A percentile compares a stretch with the other conserved stretches of the same genome.
Conservation (phyloP, 2,888 invertebrate species). For the Metellina segmentata region DNA sequence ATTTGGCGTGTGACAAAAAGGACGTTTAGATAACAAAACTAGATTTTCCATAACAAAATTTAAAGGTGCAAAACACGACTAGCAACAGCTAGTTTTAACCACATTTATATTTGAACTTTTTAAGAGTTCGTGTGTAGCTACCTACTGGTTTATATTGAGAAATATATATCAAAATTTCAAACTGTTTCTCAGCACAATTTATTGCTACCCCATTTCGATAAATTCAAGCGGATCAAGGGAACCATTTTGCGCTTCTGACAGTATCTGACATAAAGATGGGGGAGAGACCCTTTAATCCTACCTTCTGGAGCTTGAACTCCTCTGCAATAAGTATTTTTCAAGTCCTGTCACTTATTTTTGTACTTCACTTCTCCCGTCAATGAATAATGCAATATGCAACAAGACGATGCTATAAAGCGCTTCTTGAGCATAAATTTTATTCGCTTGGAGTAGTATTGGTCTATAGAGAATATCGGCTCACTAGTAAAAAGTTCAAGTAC, state of each 20-base stretch:
- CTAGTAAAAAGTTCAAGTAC: no score
- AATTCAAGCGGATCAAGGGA: background rate
- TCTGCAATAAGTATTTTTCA: constrained; percentile 5
- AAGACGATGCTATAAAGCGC: background rate
- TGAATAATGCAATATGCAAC: constrained; percentile 32
- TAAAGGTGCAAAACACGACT: background rate
- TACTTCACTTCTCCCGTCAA: constrained; percentile 9
- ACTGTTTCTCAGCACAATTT: background rate
- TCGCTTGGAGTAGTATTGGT: background rate
- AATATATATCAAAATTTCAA: background rate
- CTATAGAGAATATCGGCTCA: background rate
- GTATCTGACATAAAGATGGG: background rate
- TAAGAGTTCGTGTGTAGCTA: background rate
- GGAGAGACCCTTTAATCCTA: background rate
- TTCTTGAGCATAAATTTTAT: background rate
- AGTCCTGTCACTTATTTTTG: constrained; percentile 54
- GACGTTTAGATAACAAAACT: no score
- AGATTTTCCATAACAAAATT: no score
- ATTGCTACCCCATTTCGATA: background rate
- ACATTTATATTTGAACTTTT: background rate
- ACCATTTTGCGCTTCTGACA: background rate
- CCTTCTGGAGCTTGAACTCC: background rate
- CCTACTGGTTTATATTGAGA: background rate
- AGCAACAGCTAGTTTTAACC: no score
- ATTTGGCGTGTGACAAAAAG: no score